Conservation (phyloP, 2,113 vertebrate genomes). For the Actenoides hombroni region DNA sequence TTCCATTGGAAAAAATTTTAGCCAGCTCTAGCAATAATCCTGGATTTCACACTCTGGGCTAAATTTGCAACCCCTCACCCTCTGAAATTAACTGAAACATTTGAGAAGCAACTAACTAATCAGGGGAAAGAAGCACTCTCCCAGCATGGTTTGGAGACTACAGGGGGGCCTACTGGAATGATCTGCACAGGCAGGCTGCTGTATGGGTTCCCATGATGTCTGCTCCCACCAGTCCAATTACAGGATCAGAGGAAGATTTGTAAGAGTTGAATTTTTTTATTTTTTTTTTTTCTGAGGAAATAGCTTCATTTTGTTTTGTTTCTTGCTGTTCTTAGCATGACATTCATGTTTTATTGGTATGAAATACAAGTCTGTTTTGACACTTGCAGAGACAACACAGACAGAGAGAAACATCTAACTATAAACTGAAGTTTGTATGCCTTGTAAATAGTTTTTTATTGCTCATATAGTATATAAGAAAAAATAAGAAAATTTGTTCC, state of each 20-base stretch:
- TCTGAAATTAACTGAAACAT: conserved; percentile 27
- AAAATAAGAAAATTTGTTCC: not conserved
- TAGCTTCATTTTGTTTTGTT: conserved; percentile 62
- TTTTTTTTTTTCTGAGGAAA: conserved; percentile 42
- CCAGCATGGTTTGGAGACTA: not conserved
- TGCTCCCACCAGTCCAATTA: conserved; percentile 20
- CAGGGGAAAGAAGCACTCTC: conserved; percentile 5
- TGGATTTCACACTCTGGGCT: conserved; percentile 56
- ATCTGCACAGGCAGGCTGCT: not conserved
- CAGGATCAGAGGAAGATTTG: conserved; percentile 32
- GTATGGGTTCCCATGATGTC: not conserved
- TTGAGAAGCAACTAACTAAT: conserved; percentile 53
- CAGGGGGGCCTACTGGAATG: not conserved
- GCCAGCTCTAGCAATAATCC: conserved; percentile 31
- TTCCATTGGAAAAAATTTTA: conserved; percentile 55
- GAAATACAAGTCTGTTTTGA: conserved; percentile 68
- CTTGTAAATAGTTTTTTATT: conserved; percentile 59
- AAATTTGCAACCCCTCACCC: conserved; percentile 35
- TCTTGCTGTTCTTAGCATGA: conserved; percentile 64
- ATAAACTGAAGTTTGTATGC: conserved; percentile 19
- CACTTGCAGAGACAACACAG: conserved; percentile 60
- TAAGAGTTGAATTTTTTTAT: not conserved
- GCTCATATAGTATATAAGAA: not conserved
- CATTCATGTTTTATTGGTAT: conserved; percentile 55
- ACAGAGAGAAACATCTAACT: conserved; percentile 38